Percentiles rank a stretch among this genome's conserved stretches.
phyloP scores from a whole-genome alignment of 2,888 invertebrate species.

The Melinaea menophilus region DNA sequence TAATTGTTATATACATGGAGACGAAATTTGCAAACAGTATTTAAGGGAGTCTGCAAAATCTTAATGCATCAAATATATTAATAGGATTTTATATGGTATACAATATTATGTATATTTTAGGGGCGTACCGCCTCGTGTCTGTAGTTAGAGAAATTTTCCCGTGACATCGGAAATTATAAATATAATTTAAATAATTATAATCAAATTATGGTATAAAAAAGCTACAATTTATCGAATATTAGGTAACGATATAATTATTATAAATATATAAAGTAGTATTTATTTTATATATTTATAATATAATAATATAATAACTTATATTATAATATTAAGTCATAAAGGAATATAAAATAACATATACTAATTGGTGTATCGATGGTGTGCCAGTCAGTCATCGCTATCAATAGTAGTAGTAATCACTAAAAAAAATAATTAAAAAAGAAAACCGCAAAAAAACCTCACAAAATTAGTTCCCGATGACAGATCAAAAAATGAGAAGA shows the following conservation, averaged over 20 bases:
- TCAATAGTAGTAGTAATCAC: conserved; percentile 31
- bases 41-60: conserved; percentile 37
- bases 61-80: conserved; percentile 65
- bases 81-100: conserved; percentile 56
- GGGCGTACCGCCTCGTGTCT: conserved; percentile 67
- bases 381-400: not conserved
- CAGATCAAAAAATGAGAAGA: conserved; percentile 62
- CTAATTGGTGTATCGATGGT: no score
- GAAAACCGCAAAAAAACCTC: conserved; percentile 69
- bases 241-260: not conserved
- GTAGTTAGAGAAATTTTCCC: conserved; percentile 62
- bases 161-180: conserved; percentile 49
- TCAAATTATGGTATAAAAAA: conserved; percentile 7
- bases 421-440: conserved; percentile 67
- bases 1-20: conserved; percentile 10
- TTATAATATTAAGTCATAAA: no score
- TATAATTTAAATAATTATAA: conserved; percentile 6
- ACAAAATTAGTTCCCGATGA: conserved; percentile 77
- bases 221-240: conserved; percentile 6
- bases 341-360: no score
- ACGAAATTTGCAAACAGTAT: conserved; percentile 17
- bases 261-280: no score
- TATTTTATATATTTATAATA: no score
- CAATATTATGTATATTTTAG: conserved; percentile 57
- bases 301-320: no score